phyloP scores from a whole-genome alignment of 2,888 invertebrate species.

The Archaeoteleia sp. region DNA sequence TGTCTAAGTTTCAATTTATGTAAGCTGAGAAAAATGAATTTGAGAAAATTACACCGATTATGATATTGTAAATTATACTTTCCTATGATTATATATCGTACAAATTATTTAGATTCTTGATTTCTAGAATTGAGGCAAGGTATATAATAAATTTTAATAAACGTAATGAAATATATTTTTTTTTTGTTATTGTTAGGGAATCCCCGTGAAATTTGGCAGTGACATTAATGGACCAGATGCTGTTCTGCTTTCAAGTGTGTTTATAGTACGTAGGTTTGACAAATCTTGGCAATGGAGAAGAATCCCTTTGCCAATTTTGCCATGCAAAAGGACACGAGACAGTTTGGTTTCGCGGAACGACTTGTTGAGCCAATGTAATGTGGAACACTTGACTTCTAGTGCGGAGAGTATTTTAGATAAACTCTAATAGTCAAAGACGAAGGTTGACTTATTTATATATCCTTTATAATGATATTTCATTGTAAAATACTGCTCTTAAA shows the following conservation, averaged over 20 bases:
- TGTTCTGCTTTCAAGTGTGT: too few relatives aligned
- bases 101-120: background rate
- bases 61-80: background rate
- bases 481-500: conserved; percentile 7
- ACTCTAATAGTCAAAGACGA: conserved; percentile 17
- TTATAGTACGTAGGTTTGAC: conserved; percentile 1
- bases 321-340: conserved; percentile 22
- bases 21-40: too few relatives aligned
- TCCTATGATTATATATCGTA: too few relatives aligned
- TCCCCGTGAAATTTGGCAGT: conserved; percentile 17
- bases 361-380: conserved; percentile 22
- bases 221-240: conserved; percentile 7
- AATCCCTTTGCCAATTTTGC: conserved; percentile 24
- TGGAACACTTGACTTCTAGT: conserved; percentile 11
- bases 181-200: too few relatives aligned
- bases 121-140: background rate
- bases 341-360: conserved; percentile 29
- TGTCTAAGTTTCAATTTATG: too few relatives aligned
- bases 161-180: too few relatives aligned
- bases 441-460: conserved; percentile 30
- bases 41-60: too few relatives aligned
- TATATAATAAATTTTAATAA: background rate
- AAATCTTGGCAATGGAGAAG: conserved; percentile 9
- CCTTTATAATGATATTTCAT: conserved; percentile 13
- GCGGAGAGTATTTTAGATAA: conserved; percentile 11